Evolutionary conservation across 2,113 vertebrate species (phyloP).

Genomic region (Peromyscus polionotus): DNA sequence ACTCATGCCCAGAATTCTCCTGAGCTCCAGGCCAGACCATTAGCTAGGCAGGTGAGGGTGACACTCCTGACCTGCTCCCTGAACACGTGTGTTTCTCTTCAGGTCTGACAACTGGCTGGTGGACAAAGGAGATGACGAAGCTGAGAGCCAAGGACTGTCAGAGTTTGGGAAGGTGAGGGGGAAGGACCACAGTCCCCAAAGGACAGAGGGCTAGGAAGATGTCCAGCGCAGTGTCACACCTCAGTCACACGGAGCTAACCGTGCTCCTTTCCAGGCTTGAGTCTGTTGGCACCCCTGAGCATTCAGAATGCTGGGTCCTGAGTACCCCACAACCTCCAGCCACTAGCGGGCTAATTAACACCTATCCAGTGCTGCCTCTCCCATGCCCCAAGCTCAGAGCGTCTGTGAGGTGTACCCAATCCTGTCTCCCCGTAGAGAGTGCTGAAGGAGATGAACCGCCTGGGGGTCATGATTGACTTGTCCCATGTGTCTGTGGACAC

Average conservation of each 20-base stretch:
- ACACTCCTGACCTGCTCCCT: fast-evolving
- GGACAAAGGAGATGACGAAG: conserved; percentile 85
- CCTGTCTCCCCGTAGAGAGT: conserved; percentile 83
- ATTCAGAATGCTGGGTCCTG: background rate
- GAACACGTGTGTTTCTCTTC: background rate
- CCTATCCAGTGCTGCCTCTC: background rate
- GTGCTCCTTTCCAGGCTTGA: fast-evolving
- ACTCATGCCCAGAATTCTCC: background rate
- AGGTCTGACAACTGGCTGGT: conserved; percentile 98
- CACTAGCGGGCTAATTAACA: no score
- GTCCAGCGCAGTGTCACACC: fast-evolving
- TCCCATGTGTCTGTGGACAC: conserved; percentile 92
- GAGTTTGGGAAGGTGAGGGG: conserved; percentile 93
- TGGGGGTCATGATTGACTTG: conserved; percentile 96
- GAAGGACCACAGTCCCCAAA: background rate
- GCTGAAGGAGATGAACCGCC: conserved; percentile 95
- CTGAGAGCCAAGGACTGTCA: conserved; percentile 90
- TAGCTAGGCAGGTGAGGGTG: fast-evolving
- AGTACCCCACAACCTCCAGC: background rate
- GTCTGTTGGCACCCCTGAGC: fast-evolving
- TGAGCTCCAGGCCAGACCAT: background rate
- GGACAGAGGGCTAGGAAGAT: background rate
- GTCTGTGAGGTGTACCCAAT: background rate
- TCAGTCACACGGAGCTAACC: background rate
- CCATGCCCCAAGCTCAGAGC: background rate